Base-by-base conservation (phyloP, 2,888 invertebrate genomes). In the Onchidella celtica region DNA sequence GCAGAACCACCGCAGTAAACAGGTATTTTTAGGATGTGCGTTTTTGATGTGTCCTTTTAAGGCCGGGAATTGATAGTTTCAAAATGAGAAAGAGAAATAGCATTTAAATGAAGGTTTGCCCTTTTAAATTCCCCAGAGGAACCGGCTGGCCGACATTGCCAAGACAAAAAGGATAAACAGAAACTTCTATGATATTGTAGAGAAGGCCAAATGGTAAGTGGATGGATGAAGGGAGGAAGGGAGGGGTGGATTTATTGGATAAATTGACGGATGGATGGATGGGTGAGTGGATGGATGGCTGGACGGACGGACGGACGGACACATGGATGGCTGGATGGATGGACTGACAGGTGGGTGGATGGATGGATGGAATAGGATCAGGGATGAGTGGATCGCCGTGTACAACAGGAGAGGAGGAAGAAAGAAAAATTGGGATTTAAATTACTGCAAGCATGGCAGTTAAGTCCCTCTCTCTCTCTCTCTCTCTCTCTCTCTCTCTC, bases 151-250 rank as follows among this genome's bases (percentile, higher is more conserved):
- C 21, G 90, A 91, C 59, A 86, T 89, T 81, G 91, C 91, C 11
- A 91, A 90, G 70, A 85, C 89, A 11, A 91, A 91, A 79, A 81
- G 91, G 63, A 77, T 91, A 24, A 90, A 91, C 81, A 85, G 91
- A 68, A 90, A 91, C 75, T 91, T 91, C 84, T 88, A 89, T 72
- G 90, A 90, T 72, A 87, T 91, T 70, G 89, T 91, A 3, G 90
- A 89, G 80, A 91, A 91, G 66, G 91, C 91, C 0, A 89, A 88
- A 84, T 91, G 91, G 91, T 90, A 86, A 57, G 88, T 47, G 47
- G 17, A 47, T 47, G 47, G 47, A 47, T 47, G 17, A 17, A 17
- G 6, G 47, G 47, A 47, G 6, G 47, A 17, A 47, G 47, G 47
- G 17, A 47, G 9, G 47, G 47, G 17, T 17, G 47, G 47, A 47